A percentile compares a stretch with the other conserved stretches of the same genome.
These are phyloP conservation scores for Latrodectus hesperus DNA, from an alignment of 2,888 invertebrate species.

Conservation along the genomic window DNA sequence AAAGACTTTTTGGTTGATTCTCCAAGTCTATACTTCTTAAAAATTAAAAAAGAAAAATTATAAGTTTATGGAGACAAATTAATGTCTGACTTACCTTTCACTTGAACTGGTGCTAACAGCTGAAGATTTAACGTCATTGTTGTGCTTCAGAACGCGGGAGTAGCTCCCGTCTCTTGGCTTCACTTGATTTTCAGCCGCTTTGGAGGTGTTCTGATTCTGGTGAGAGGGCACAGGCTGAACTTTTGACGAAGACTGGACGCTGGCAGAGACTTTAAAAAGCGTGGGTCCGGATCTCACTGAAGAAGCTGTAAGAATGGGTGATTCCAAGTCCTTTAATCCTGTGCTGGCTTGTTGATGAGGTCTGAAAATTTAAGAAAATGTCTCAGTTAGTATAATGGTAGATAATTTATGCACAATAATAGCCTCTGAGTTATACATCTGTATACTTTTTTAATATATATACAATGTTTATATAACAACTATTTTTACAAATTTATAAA, in stretches of 20 bases:
- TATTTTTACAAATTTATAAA: no score
- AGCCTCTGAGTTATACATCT: no score
- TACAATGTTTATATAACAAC: no score
- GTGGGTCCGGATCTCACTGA: slow-evolving; percentile 12
- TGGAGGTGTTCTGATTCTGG: not conserved
- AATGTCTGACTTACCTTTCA: slow-evolving; percentile 41
- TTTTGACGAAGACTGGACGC: slow-evolving; percentile 41
- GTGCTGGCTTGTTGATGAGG: not conserved
- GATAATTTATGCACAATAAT: no score
- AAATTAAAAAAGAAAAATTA: not conserved
- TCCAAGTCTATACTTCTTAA: not conserved
- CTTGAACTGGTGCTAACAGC: slow-evolving; percentile 1
- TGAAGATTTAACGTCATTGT: not conserved
- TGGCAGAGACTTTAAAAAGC: slow-evolving; percentile 43
- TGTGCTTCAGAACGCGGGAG: slow-evolving; percentile 14
- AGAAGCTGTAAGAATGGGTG: slow-evolving; percentile 50
- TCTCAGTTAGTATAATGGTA: not conserved
- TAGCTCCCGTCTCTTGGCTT: slow-evolving; percentile 15
- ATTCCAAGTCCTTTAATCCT: slow-evolving; percentile 30
- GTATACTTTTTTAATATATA: no score
- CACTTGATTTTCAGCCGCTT: not conserved
- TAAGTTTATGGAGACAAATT: no score
- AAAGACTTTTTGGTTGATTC: not conserved
- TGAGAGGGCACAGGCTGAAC: not conserved
- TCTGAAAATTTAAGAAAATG: no score